Evolutionary conservation across 2,113 vertebrate genomes (phyloP).

Genomic region (Phrynocephalus versicolor): DNA sequence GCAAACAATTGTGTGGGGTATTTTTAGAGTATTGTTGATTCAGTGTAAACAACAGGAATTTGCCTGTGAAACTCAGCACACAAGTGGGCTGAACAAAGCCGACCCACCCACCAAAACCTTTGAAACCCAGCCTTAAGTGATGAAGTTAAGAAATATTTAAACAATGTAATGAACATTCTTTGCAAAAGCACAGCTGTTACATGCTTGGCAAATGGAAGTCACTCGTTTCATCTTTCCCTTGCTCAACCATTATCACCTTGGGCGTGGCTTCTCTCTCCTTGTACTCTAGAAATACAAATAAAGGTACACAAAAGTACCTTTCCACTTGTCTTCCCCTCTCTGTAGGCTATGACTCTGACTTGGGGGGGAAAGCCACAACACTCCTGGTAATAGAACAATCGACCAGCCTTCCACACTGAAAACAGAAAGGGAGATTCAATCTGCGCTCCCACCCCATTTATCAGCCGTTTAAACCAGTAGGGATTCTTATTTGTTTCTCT

Average conservation of each 20-base stretch:
- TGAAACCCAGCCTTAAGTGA: background rate
- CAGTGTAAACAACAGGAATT: constrained; percentile 26
- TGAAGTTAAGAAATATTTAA: background rate
- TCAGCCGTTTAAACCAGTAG: background rate
- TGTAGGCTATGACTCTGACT: too few relatives aligned
- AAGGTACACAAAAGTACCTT: too few relatives aligned
- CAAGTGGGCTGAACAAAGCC: background rate
- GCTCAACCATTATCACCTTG: background rate
- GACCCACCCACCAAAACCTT: background rate
- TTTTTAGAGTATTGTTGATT: constrained; percentile 35
- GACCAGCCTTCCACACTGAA: too few relatives aligned
- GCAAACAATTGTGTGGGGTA: constrained; percentile 7
- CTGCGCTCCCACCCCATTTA: too few relatives aligned
- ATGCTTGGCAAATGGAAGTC: background rate
- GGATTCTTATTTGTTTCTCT: background rate
- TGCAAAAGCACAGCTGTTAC: background rate
- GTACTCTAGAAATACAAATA: background rate
- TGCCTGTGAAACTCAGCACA: background rate
- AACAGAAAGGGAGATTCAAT: too few relatives aligned
- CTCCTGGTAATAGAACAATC: too few relatives aligned
- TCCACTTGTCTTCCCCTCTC: too few relatives aligned
- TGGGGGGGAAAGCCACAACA: too few relatives aligned
- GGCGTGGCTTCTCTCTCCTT: background rate
- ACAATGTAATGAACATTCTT: background rate
- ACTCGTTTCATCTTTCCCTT: background rate